Conservation (phyloP, 2,113 vertebrate genomes). For the Ifrita kowaldi region DNA sequence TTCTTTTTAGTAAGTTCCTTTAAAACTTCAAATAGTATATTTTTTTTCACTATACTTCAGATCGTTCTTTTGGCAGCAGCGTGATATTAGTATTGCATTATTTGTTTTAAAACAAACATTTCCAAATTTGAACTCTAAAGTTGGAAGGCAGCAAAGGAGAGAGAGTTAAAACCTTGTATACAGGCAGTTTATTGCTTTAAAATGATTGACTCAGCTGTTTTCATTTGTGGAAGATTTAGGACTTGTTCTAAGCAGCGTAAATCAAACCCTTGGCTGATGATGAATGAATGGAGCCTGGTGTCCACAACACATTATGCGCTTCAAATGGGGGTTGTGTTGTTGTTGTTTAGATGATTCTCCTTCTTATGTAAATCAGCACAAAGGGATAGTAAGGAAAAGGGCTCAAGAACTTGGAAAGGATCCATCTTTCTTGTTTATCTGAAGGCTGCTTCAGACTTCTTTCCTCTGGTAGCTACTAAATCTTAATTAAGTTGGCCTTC, state of each 20-base stretch:
- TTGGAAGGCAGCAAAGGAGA: background rate
- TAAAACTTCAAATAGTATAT: background rate
- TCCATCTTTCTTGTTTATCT: constrained; percentile 15
- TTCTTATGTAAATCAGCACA: background rate
- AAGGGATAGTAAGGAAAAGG: background rate
- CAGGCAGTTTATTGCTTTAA: background rate
- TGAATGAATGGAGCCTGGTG: constrained; percentile 17
- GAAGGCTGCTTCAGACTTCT: background rate
- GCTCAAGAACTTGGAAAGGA: background rate
- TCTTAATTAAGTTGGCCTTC: background rate
- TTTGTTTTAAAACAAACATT: background rate
- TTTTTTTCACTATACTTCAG: background rate
- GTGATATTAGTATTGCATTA: background rate
- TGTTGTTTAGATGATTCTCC: background rate
- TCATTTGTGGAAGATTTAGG: background rate
- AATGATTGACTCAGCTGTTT: constrained; percentile 43
- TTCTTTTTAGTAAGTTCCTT: background rate
- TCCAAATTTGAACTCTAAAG: background rate
- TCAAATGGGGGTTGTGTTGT: background rate
- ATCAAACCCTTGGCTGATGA: constrained; percentile 3
- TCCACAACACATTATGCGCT: background rate
- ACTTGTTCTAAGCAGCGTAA: background rate
- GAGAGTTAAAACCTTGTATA: background rate
- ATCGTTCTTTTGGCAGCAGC: background rate
- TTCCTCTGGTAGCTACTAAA: background rate